Base-by-base conservation (phyloP, 2,113 vertebrate species). In the Phoxinus phoxinus region DNA sequence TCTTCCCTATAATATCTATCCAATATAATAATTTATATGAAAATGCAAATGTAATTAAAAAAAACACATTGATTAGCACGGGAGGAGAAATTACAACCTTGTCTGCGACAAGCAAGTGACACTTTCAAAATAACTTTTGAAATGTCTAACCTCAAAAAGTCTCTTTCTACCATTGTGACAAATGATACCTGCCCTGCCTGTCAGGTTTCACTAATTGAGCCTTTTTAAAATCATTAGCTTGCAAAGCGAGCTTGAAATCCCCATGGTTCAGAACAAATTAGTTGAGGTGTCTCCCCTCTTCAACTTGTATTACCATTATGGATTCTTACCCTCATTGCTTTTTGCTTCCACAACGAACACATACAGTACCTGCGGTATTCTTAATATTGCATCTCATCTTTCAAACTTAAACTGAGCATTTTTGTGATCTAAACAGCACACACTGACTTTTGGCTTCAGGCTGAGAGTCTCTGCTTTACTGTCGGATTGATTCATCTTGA, bases 201-300 rank as follows among this genome's bases (percentile, higher is more conserved):
- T 92, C 92, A 89, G 56, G 56, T 71, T 88, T 89, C 86, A 90
- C 89, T 92, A 93, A 93, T 94, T 92, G 91, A 79, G 53, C 35
- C 81, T 82, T 87, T 83, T 89, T 92, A 89, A 91, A 92, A 92
- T 91, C 89, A 92, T 91, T 91, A 90, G 88, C 88, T 72, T 77
- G 88, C 85, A 91, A 92, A 91, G 87, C 85, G 71, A 89, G 89
- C 86, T 85, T 90, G 89, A 92, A 90, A 74, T 90, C 86, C 89
- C 90, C 25, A 21, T 67, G 69, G 86, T 88, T 81, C 67, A 86
- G 86, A 83, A 88, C 74, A 89, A 89, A 89, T 89, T 83, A 83
- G 78, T 67, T 58, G 83, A 81, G 84, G 78, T 48, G 46, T 83
- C 61, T 87, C 82, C 21, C 73, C 72, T 84, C 77, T 85, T 78